phyloP scores from a whole-genome alignment of 2,888 invertebrate genomes.

The Drepana falcataria region DNA sequence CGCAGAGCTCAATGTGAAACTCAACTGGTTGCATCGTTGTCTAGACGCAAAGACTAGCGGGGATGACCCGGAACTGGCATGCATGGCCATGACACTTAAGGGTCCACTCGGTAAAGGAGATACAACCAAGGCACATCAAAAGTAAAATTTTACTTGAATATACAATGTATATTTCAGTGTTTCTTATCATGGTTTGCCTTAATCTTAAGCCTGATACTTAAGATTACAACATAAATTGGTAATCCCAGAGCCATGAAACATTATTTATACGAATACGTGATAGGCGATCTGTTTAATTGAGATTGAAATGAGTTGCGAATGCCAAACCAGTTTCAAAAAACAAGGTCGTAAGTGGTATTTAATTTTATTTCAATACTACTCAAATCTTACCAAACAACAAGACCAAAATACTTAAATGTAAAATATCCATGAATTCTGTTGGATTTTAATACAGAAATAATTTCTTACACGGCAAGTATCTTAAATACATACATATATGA shows the following conservation, averaged over 20 bases:
- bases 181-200: too few species aligned
- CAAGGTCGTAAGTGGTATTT: conserved; percentile 58
- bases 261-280: conserved; percentile 14
- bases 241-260: background rate
- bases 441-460: too few species aligned
- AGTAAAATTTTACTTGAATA: too few species aligned
- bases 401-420: conserved; percentile 4
- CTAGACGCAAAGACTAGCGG: conserved; percentile 42
- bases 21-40: conserved; percentile 54
- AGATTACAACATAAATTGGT: background rate
- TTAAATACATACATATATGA: too few species aligned
- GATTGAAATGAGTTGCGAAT: conserved; percentile 55
- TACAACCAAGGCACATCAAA: background rate
- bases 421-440: conserved; percentile 13
- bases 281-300: conserved; percentile 33
- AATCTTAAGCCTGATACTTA: background rate
- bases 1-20: conserved; percentile 65
- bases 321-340: conserved; percentile 61
- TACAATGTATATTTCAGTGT: background rate
- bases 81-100: conserved; percentile 51
- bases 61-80: conserved; percentile 64
- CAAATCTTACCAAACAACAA: conserved; percentile 21
- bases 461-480: too few species aligned
- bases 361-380: conserved; percentile 44
- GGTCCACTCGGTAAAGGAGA: conserved; percentile 14